These are phyloP conservation scores for Anodontia alba DNA, from an alignment of 2,888 invertebrate species.

Conservation along the genomic window DNA sequence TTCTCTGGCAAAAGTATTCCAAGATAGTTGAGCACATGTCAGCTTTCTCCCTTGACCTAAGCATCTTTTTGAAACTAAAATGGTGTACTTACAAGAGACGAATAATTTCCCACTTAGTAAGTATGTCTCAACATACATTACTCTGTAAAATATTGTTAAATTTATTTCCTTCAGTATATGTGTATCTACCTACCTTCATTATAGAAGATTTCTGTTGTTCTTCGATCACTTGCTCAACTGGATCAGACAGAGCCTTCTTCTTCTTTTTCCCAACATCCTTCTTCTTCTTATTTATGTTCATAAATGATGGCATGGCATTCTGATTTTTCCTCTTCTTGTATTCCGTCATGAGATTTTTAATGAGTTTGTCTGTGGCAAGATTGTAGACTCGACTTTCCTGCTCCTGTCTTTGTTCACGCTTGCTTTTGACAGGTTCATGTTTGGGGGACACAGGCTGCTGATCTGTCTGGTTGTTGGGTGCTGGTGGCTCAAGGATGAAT, in stretches of 20 bases:
- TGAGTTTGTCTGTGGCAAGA: constrained; percentile 85
- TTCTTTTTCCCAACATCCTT: constrained; percentile 48
- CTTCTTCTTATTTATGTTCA: constrained; percentile 63
- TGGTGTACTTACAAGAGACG: too few species aligned
- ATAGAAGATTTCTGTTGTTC: constrained; percentile 93
- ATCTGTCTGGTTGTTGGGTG: background rate
- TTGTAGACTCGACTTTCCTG: constrained; percentile 84
- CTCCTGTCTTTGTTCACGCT: constrained; percentile 76
- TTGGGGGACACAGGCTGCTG: constrained; percentile 1
- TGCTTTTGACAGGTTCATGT: constrained; percentile 64
- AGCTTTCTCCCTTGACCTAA: too few species aligned
- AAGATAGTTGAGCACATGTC: too few species aligned
- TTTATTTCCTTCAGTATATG: too few species aligned
- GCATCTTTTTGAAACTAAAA: too few species aligned
- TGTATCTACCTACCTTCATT: constrained; percentile 90
- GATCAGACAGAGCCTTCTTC: constrained; percentile 63
- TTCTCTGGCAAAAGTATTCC: too few species aligned
- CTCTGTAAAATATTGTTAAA: too few species aligned
- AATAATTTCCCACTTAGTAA: too few species aligned
- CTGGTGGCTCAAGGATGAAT: background rate
- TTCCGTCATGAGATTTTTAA: constrained; percentile 86
- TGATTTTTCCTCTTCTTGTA: constrained; percentile 87
- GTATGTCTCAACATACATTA: too few species aligned
- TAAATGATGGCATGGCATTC: constrained; percentile 85
- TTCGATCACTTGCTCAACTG: constrained; percentile 87